Evolutionary conservation across 2,113 vertebrate species (phyloP), one percentile per base, ranked within the genome.

Genomic region (Apodemus sylvaticus): DNA sequence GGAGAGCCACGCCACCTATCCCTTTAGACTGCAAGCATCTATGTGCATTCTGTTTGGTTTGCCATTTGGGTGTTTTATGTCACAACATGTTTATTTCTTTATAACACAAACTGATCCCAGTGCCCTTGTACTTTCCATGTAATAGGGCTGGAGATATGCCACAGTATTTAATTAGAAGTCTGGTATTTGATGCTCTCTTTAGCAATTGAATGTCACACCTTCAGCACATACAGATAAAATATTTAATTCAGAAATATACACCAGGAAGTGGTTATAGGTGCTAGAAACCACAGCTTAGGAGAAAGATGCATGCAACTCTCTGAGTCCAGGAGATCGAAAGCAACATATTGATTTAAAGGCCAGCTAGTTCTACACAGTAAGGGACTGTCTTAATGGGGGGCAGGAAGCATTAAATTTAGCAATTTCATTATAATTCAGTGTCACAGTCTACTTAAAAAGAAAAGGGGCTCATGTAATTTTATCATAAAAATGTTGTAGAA

Each of bases 221-320:
- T 24, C 24, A 42, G 42, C 22, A 7, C 1, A 58, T 24, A 8
- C 22, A 62, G n/a, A 62, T 29, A 39, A 83, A 17, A 42, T 42
- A 83, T 26, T 82, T 83, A 62, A 26, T 42, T 10, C 5, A 58
- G 53, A 39, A 39, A 60, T 17, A 39, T 82, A 60, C 3, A 60
- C 13, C 22, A 82, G 24, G n/a, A 5, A 39, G 11, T 16, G 13
- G 20, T 42, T 60, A 5, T 60, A 42, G n/a, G 7, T 42, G n/a
- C 1, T 34, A 13, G 39, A 62, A 83, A 60, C 39, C 22, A 16
- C 24, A 62, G 3, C 1, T 29, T 2, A 39, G 36, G 36, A 7
- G 7, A 4, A 0, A 42, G n/a, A 83, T 16, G 7, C 24, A 42
- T 7, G 1, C 0, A 62, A 13, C 42, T 42, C 1, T 42, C 53